phyloP scores from a whole-genome alignment of 2,113 vertebrate species.

The Axis porcinus region DNA sequence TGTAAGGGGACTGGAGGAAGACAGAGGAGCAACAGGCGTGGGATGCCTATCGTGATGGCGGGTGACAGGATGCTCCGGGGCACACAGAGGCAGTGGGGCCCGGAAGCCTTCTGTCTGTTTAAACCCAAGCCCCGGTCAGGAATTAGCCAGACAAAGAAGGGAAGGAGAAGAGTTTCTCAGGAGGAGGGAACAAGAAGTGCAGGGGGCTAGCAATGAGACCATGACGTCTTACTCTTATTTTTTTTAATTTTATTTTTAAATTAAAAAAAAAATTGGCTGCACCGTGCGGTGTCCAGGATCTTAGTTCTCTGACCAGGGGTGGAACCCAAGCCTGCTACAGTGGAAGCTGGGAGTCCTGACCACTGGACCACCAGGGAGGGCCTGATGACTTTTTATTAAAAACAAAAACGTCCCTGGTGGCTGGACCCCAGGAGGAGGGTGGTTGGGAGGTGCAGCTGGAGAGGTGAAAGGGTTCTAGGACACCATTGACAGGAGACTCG shows the following conservation, averaged over 20 bases:
- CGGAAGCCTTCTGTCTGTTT: background rate
- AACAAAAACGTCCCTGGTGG: background rate
- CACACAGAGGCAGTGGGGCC: too few relatives aligned
- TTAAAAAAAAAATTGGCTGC: background rate
- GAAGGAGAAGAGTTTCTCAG: background rate
- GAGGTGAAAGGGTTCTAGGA: background rate
- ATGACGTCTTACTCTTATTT: background rate
- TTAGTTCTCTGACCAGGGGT: background rate
- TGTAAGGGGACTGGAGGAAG: background rate
- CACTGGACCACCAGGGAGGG: background rate
- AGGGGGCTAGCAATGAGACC: background rate
- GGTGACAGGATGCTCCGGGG: background rate
- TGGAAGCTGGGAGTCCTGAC: background rate
- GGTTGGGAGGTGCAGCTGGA: background rate
- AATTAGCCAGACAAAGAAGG: background rate
- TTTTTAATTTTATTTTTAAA: background rate
- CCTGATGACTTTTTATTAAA: background rate
- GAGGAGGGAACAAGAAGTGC: background rate
- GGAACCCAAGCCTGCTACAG: background rate
- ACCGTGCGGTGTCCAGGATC: background rate
- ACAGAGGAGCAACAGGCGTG: background rate
- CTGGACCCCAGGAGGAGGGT: background rate
- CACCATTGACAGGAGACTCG: background rate
- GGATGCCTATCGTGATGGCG: fast-evolving
- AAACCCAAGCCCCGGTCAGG: background rate